phyloP scores from a whole-genome alignment of 2,888 invertebrate species.

The Vesta saturnalis region DNA sequence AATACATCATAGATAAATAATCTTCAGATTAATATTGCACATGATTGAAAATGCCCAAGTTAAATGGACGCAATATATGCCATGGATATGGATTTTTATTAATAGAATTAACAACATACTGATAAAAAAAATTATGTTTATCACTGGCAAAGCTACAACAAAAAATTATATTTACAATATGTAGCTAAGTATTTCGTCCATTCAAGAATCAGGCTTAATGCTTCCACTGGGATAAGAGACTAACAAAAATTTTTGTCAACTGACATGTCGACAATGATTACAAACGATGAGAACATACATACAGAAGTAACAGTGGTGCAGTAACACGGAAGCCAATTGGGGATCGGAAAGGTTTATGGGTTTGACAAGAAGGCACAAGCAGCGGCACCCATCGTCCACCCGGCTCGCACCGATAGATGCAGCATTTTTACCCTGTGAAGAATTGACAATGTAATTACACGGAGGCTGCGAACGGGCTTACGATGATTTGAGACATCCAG shows the following conservation, averaged over 20 bases:
- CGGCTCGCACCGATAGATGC: slow-evolving; percentile 34
- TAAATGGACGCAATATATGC: slow-evolving; percentile 61
- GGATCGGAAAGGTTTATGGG: slow-evolving; percentile 50
- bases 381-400: slow-evolving; percentile 52
- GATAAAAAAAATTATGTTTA: slow-evolving; percentile 46
- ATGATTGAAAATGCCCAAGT: slow-evolving; percentile 62
- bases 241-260: slow-evolving; percentile 55
- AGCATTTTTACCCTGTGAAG: slow-evolving; percentile 48
- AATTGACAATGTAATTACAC: slow-evolving; percentile 46
- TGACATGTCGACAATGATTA: slow-evolving; percentile 48
- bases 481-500: slow-evolving; percentile 58
- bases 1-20: slow-evolving; percentile 64
- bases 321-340: slow-evolving; percentile 59
- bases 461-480: slow-evolving; percentile 53
- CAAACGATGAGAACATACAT: slow-evolving; percentile 49
- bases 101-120: slow-evolving; percentile 43
- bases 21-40: slow-evolving; percentile 64
- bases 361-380: slow-evolving; percentile 61
- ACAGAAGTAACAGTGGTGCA: slow-evolving; percentile 55
- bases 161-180: slow-evolving; percentile 59
- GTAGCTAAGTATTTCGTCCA: slow-evolving; percentile 61
- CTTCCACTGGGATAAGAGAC: slow-evolving; percentile 49
- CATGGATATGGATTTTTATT: slow-evolving; percentile 49
- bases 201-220: slow-evolving; percentile 55
- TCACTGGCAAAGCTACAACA: slow-evolving; percentile 58